Conservation (phyloP, 2,888 invertebrate genomes). For the Papilio gigon region DNA sequence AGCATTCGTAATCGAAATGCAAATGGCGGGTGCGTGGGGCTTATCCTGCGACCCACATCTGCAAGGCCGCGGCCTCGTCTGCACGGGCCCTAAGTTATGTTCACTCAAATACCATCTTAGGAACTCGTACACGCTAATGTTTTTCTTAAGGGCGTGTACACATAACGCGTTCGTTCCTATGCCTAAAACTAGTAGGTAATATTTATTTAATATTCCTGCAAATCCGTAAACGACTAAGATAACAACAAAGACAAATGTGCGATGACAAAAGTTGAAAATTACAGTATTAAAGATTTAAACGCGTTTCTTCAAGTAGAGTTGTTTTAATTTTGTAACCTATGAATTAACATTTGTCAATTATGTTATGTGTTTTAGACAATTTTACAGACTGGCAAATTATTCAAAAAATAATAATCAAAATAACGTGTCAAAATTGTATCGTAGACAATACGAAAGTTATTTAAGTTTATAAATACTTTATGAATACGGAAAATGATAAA, state of each 20-base stretch:
- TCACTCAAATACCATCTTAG: conserved; percentile 43
- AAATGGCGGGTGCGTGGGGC: conserved; percentile 64
- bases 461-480: no score
- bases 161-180: conserved; percentile 31
- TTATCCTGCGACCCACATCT: conserved; percentile 81
- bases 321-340: no score
- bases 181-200: conserved; percentile 1
- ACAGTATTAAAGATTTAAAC: conserved; percentile 1
- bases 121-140: conserved; percentile 32
- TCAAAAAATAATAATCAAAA: no score
- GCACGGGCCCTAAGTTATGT: conserved; percentile 42
- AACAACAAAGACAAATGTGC: no score
- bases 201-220: neutral
- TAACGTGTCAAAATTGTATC: no score
- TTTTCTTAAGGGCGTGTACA: conserved; percentile 27
- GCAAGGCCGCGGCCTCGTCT: conserved; percentile 73
- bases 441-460: no score
- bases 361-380: no score
- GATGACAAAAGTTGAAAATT: neutral
- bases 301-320: no score
- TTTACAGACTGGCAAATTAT: no score
- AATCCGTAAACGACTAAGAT: no score
- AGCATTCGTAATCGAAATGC: conserved; percentile 74
- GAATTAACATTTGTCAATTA: no score
- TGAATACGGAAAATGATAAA: no score